Percentiles rank a stretch among this genome's conserved stretches.
Conservation (phyloP, 2,113 vertebrate species). For the Heterotis niloticus region DNA sequence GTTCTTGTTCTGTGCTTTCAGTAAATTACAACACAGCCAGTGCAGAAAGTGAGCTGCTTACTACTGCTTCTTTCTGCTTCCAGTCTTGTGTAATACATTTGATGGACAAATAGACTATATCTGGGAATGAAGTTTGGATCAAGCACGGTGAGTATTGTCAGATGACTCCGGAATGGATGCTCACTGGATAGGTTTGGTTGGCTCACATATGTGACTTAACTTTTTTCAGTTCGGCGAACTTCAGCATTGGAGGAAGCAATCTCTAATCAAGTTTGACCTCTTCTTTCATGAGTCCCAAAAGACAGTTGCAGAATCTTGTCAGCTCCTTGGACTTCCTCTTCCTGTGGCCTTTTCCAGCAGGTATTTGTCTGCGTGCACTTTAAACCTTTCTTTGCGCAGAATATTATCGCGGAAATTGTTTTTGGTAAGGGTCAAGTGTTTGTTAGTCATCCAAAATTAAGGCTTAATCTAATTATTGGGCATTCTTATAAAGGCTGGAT, state of each 20-base stretch:
- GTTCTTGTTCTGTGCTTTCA: not conserved
- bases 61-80: not conserved
- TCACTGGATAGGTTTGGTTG: not conserved
- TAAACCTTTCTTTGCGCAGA: not conserved
- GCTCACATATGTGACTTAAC: not conserved
- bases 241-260: constrained; percentile 93
- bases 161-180: not conserved
- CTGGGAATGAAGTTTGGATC: constrained; percentile 89
- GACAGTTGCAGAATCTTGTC: not conserved
- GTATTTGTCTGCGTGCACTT: constrained; percentile 31
- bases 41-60: not conserved
- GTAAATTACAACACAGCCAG: not conserved
- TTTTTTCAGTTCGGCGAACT: constrained; percentile 81
- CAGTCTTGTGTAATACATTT: constrained; percentile 68
- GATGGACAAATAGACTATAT: constrained; percentile 82
- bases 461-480: not conserved
- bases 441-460: too few species aligned
- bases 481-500: not conserved
- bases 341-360: constrained; percentile 36
- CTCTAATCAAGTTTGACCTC: constrained; percentile 90
- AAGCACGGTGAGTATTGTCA: constrained; percentile 67
- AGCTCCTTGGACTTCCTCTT: constrained; percentile 30
- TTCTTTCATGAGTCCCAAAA: constrained; percentile 82
- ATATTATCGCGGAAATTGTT: not conserved
- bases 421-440: too few species aligned